A percentile compares a stretch with the other conserved stretches of the same genome.
These are phyloP conservation scores for Zosterops pallidus DNA, from an alignment of 2,113 vertebrate genomes.

Conservation along the genomic window DNA sequence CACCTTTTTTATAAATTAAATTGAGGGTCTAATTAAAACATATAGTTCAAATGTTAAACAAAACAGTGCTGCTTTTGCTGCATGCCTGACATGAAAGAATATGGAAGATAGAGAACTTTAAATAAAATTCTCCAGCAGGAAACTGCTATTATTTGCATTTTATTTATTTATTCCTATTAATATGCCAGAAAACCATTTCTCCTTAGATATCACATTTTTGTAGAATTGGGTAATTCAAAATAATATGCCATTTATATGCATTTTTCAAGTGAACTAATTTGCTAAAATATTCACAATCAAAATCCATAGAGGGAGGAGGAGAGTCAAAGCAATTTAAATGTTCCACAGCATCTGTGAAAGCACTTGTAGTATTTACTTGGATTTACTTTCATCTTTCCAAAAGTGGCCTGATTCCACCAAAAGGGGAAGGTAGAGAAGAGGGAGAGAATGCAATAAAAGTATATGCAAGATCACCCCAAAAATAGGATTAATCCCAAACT, in stretches of 20 bases:
- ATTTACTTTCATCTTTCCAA: neutral
- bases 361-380: neutral
- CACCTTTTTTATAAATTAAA: neutral
- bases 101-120: neutral
- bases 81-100: neutral
- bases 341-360: neutral
- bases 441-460: neutral
- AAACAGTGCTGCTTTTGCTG: neutral
- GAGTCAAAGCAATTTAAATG: neutral
- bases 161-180: neutral
- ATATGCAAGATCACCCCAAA: neutral
- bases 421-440: neutral
- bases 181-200: neutral
- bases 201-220: neutral
- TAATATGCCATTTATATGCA: neutral
- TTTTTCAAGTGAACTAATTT: neutral
- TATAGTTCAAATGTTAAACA: neutral
- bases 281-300: neutral
- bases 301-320: neutral
- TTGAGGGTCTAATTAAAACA: neutral
- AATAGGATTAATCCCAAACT: neutral
- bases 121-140: conserved; percentile 53
- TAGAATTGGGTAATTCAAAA: neutral
- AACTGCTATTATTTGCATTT: conserved; percentile 2
- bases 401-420: neutral